These are phyloP conservation scores for Orientallactaga sibirica DNA, from an alignment of 2,797 vertebrate genomes.

Conservation along the genomic window DNA sequence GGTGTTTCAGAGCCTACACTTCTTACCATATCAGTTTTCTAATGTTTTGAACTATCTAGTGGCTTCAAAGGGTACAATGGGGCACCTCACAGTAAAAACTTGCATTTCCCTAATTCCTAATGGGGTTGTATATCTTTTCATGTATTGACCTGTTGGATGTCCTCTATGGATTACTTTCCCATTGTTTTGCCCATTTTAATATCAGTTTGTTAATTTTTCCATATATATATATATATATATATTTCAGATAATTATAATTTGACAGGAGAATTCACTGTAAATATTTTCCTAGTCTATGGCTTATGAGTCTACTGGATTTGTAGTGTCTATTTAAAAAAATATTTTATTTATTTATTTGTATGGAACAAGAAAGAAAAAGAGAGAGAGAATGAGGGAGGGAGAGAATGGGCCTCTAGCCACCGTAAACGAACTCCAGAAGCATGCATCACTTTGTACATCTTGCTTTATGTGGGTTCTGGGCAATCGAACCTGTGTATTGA, in stretches of 20 bases:
- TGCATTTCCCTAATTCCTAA: not conserved
- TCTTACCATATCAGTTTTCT: not conserved
- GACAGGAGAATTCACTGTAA: not conserved
- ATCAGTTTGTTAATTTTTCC: not conserved
- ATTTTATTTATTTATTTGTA: too few relatives aligned
- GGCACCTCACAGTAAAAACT: not conserved
- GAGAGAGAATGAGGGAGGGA: too few relatives aligned
- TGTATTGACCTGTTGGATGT: not conserved
- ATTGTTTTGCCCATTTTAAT: not conserved
- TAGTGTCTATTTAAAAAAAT: not conserved
- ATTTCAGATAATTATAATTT: not conserved
- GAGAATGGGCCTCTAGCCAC: too few relatives aligned
- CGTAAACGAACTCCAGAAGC: too few relatives aligned
- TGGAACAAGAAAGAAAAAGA: too few relatives aligned
- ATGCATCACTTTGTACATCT: too few relatives aligned
- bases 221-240: not conserved
- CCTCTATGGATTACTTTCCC: not conserved
- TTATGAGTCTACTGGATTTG: not conserved
- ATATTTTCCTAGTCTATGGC: not conserved
- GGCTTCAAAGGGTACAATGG: not conserved
- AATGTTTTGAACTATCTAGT: not conserved
- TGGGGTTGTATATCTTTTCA: not conserved
- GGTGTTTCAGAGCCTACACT: not conserved
- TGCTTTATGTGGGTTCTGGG: too few relatives aligned
- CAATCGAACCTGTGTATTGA: too few relatives aligned